Percentiles rank a stretch among this genome's conserved stretches.
phyloP scores from a whole-genome alignment of 2,888 invertebrate species.

The Drymonia ruficornis region DNA sequence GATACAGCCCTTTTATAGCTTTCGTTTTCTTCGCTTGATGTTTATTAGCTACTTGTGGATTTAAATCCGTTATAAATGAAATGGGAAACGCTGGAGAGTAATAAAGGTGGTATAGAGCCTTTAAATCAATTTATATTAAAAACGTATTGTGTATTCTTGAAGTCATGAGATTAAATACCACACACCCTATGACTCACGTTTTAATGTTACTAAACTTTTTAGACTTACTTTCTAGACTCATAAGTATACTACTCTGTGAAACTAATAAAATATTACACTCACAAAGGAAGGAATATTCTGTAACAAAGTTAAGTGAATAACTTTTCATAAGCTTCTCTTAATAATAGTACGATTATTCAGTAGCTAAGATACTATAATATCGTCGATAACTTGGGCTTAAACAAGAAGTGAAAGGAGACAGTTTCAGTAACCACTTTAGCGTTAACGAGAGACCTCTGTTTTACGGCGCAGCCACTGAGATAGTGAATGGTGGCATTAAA shows the following conservation, averaged over 20 bases:
- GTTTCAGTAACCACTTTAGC: conserved; percentile 28
- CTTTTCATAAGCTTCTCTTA: not conserved
- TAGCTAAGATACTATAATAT: conserved; percentile 1
- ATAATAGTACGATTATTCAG: conserved; percentile 18
- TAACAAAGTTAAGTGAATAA: not conserved
- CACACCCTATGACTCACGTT: no score
- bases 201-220: no score
- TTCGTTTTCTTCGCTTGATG: conserved; percentile 41
- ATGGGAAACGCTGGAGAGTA: not conserved
- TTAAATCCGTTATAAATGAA: conserved; percentile 32
- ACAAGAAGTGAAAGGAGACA: conserved; percentile 14
- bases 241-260: no score
- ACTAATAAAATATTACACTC: no score
- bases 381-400: conserved; percentile 1
- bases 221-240: no score
- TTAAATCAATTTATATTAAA: not conserved
- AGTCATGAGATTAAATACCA: no score
- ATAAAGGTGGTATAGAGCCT: not conserved
- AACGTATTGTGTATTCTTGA: not conserved
- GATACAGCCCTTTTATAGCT: conserved; percentile 62
- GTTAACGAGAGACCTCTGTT: conserved; percentile 33
- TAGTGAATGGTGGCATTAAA: conserved; percentile 30
- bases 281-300: no score
- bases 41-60: conserved; percentile 44
- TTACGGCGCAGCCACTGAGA: conserved; percentile 24